Base-by-base conservation (phyloP, 2,888 invertebrate genomes). In the Drosophila paracracens region DNA sequence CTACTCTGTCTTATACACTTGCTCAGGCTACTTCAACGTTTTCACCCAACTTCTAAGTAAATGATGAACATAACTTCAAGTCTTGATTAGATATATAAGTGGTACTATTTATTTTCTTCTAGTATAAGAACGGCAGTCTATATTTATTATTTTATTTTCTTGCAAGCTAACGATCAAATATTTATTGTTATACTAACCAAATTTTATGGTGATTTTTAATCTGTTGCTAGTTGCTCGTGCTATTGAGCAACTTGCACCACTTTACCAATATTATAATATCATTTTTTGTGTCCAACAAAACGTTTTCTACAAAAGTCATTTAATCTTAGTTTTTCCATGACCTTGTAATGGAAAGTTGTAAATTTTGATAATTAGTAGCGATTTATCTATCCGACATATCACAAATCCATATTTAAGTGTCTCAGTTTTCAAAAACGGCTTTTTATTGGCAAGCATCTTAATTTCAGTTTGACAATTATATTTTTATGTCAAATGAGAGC, bases 1-100 rank as follows among this genome's bases (percentile, higher is more conserved):
- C 62, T 67, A 79, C 73, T 70, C 62, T 56, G 35, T 40, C 52
- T 33, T 43, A 46, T 79, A 52, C 62, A 51, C 59, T 65, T 35
- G 25, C 59, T 46, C 48, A 10, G 61, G 40, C 68, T 35, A 64
- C 33, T 51, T 36, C 7, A 43, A 18, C 13, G 16, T 43, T 35
- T 2, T 16, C 13, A 21, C 7, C 25, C 8, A 35, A 18, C 35
- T 54, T 33, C 31, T 25, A 27, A 16, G 35, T 4, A 35, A 36
- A 1, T 27, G n/a, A 18, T 40, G 18, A 6, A 35, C 11, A 51
- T 31, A 13, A 13, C 5, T 13, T 16, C 21, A 53, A 35, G 53
- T 35, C 21, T 25, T 29, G 56, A 29, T 29, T n/a, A 3, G 11
- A 51, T 25, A 16, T 46, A 16, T 25, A 16, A 46, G 21, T 25